Evolutionary conservation across 23 tunicate genomes (phyloP).

Genomic region (Trididemnum clinides): DNA sequence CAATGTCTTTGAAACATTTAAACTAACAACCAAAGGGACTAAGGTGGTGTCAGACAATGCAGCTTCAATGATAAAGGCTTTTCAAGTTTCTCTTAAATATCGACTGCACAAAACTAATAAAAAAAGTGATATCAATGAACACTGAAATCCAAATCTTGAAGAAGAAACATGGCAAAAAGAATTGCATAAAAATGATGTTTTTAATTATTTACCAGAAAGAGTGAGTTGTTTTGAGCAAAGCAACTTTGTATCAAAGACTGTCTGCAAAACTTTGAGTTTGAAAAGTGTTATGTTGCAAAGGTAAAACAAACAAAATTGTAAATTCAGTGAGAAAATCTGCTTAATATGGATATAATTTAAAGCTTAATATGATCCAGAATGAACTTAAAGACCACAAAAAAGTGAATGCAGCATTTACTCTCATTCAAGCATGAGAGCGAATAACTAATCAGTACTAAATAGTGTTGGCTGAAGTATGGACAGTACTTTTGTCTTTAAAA

Average conservation of each 20-base stretch:
- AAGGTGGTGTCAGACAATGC: neutral
- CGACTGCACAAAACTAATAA: neutral
- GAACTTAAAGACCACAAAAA: constrained; percentile 24
- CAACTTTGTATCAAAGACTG: neutral
- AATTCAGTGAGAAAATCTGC: constrained; percentile 32
- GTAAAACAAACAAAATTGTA: neutral
- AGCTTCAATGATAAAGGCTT: neutral
- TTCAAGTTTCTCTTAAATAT: neutral
- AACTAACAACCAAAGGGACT: neutral
- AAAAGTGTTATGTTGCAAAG: constrained; percentile 8
- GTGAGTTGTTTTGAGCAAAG: neutral
- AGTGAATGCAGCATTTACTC: constrained; percentile 19
- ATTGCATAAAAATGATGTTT: neutral
- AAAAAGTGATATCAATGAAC: neutral
- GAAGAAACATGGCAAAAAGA: neutral
- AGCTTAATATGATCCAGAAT: constrained; percentile 19
- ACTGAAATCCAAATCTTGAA: neutral
- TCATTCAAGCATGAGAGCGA: constrained; percentile 7
- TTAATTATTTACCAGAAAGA: neutral
- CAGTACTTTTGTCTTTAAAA: constrained; percentile 23
- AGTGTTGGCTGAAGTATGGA: neutral
- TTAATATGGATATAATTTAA: constrained; percentile 12
- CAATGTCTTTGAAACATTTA: neutral
- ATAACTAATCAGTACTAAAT: constrained; percentile 21
- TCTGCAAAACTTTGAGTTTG: neutral